phyloP scores from a whole-genome alignment of 1,140 invertebrate genomes.

The Pseudoatta argentina region DNA sequence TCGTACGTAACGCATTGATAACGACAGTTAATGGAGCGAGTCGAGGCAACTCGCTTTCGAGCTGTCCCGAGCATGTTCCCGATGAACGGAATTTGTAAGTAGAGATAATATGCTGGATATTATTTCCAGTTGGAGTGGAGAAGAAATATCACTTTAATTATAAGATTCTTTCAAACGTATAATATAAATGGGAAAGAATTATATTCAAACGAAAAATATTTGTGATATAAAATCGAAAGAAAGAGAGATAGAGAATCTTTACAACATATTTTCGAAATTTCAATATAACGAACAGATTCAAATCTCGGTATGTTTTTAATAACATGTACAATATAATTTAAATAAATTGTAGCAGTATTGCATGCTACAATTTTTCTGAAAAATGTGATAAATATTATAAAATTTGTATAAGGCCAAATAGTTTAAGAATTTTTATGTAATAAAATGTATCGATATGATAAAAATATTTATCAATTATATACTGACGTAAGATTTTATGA shows the following conservation, averaged over 20 bases:
- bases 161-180: neutral
- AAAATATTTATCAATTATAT: neutral
- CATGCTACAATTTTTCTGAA: neutral
- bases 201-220: neutral
- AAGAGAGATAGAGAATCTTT: neutral
- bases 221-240: neutral
- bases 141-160: neutral
- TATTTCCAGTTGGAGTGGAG: neutral
- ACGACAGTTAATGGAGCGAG: constrained; percentile 68
- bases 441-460: neutral
- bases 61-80: constrained; percentile 15
- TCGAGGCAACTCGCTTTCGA: constrained; percentile 41
- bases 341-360: neutral
- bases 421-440: neutral
- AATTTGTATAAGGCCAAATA: neutral
- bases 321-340: neutral
- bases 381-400: neutral
- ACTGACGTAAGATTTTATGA: neutral
- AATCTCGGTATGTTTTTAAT: neutral
- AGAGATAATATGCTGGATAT: constrained; percentile 37
- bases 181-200: neutral
- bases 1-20: constrained; percentile 72
- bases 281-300: neutral
- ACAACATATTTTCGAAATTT: neutral
- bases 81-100: constrained; percentile 53